These are phyloP conservation scores for Eupeodes corollae DNA, from an alignment of 1,140 invertebrate species.

Conservation along the genomic window DNA sequence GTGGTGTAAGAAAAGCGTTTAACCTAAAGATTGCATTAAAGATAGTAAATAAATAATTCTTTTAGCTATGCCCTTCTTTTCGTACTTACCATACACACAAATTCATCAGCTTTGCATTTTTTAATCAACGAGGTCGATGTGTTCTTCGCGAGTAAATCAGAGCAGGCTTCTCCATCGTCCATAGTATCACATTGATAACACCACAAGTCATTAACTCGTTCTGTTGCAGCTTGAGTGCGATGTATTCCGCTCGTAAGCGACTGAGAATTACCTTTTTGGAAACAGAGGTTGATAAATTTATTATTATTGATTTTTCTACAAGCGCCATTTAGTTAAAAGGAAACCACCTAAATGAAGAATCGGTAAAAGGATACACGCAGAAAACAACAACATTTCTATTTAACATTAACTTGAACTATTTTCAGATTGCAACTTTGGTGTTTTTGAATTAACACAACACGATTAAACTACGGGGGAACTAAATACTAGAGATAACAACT, in stretches of 20 bases:
- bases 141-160: constrained; percentile 46
- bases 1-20: constrained; percentile 72
- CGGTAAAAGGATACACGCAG: too few relatives aligned
- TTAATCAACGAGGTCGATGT: constrained; percentile 48
- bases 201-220: constrained; percentile 59
- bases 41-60: not conserved
- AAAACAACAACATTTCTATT: too few relatives aligned
- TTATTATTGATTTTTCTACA: too few relatives aligned
- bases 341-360: too few relatives aligned
- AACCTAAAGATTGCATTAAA: constrained; percentile 44
- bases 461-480: too few relatives aligned
- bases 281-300: too few relatives aligned
- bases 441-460: too few relatives aligned
- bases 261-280: too few relatives aligned
- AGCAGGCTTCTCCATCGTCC: constrained; percentile 55
- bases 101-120: constrained; percentile 62
- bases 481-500: too few relatives aligned
- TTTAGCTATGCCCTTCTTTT: not conserved
- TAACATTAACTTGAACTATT: too few relatives aligned
- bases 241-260: constrained; percentile 38
- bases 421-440: too few relatives aligned
- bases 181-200: constrained; percentile 72
- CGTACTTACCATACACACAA: constrained; percentile 60
- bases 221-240: constrained; percentile 59
- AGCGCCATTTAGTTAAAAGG: too few relatives aligned